Conservation (phyloP, 2,888 invertebrate species). For the Acleris sparsana region DNA sequence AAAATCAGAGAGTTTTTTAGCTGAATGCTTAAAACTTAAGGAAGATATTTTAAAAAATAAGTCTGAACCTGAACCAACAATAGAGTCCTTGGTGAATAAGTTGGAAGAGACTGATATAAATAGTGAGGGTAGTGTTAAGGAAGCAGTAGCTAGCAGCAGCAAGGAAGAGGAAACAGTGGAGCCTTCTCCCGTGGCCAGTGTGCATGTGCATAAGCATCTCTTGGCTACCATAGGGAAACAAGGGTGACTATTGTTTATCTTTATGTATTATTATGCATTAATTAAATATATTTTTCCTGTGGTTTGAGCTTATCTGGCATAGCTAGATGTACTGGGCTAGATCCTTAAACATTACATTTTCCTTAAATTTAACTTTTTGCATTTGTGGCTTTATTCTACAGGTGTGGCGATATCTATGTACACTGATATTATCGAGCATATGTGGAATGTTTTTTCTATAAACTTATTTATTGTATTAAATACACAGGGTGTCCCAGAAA, state of each 20-base stretch:
- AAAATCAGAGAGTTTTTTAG: slow-evolving; percentile 57
- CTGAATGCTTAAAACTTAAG: slow-evolving; percentile 72
- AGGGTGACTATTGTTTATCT: slow-evolving; percentile 74
- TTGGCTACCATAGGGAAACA: slow-evolving; percentile 88
- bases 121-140: slow-evolving; percentile 37
- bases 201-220: slow-evolving; percentile 75
- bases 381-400: too few species aligned
- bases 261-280: too few species aligned
- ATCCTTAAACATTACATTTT: too few species aligned
- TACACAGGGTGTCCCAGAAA: too few species aligned
- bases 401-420: too few species aligned
- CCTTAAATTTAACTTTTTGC: too few species aligned
- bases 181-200: slow-evolving; percentile 45
- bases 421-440: too few species aligned
- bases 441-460: too few species aligned
- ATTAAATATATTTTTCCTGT: background rate
- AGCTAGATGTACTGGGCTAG: too few species aligned
- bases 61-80: slow-evolving; percentile 58
- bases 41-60: slow-evolving; percentile 66
- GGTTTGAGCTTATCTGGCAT: too few species aligned
- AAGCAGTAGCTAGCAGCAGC: slow-evolving; percentile 21
- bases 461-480: too few species aligned
- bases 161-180: slow-evolving; percentile 20
- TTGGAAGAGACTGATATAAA: slow-evolving; percentile 66
- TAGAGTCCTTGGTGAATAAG: slow-evolving; percentile 66